phyloP scores from a whole-genome alignment of 2,113 vertebrate species.

The Xiphophorus couchianus region DNA sequence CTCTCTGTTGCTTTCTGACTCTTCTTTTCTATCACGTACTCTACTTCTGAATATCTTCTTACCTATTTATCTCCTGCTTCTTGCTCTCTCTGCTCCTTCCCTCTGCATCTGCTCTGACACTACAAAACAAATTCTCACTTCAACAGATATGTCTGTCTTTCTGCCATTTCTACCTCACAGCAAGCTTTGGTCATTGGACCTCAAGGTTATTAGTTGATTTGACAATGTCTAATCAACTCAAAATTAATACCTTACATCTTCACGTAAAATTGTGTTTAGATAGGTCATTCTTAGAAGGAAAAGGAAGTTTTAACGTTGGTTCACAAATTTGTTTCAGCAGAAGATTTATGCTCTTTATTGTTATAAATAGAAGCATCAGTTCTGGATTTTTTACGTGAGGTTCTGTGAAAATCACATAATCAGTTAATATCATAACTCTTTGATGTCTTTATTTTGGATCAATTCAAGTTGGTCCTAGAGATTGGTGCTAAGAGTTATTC shows the following conservation, averaged over 20 bases:
- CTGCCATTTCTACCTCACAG: constrained; percentile 54
- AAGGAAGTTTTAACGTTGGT: constrained; percentile 18
- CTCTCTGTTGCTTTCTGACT: constrained; percentile 56
- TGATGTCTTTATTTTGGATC: no score
- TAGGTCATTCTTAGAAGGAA: constrained; percentile 40
- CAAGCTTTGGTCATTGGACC: constrained; percentile 44
- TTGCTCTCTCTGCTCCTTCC: constrained; percentile 36
- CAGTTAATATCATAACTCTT: no score
- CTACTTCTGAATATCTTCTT: constrained; percentile 49
- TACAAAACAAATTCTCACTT: constrained; percentile 70
- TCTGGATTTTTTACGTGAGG: background rate
- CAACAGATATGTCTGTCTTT: constrained; percentile 29
- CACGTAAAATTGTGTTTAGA: constrained; percentile 33
- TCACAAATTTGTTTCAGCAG: no score
- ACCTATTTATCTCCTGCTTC: constrained; percentile 59
- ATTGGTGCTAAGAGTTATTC: no score
- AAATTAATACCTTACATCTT: constrained; percentile 24
- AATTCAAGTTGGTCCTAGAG: no score
- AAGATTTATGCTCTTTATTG: background rate
- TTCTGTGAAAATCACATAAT: background rate
- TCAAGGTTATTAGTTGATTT: constrained; percentile 54
- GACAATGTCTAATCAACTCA: constrained; percentile 55
- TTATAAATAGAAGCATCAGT: background rate
- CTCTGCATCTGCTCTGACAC: constrained; percentile 43
- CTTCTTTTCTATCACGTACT: constrained; percentile 55